phyloP scores from a whole-genome alignment of 2,797 vertebrate genomes.

The Petrocephalus sullivani region DNA sequence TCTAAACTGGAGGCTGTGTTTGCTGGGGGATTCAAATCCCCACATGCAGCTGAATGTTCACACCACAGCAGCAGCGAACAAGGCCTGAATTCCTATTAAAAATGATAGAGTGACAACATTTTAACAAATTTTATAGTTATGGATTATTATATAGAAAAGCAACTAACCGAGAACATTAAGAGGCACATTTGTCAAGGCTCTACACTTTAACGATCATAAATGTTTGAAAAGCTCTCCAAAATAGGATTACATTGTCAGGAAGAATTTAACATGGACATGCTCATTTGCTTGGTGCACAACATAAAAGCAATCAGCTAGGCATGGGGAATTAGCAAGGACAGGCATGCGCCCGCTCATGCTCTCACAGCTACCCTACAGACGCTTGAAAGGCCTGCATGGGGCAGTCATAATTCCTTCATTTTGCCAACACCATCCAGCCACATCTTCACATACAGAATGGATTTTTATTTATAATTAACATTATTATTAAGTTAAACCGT shows the following conservation, averaged over 20 bases:
- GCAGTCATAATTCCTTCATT: not conserved
- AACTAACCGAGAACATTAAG: not conserved
- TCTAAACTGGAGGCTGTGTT: not conserved
- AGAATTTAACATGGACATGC: slow-evolving; percentile 6
- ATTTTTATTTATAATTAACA: not conserved
- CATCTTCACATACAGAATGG: not conserved
- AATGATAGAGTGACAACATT: not conserved
- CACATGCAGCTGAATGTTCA: not conserved
- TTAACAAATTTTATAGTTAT: not conserved
- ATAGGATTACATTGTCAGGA: not conserved
- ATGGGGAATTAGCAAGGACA: not conserved
- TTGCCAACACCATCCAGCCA: not conserved
- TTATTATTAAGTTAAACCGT: not conserved
- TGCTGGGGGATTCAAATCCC: not conserved
- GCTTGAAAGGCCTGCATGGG: not conserved
- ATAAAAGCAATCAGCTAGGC: not conserved
- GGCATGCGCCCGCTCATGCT: not conserved
- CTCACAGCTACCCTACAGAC: not conserved
- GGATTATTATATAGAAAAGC: not conserved
- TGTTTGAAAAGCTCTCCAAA: not conserved
- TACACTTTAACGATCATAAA: not conserved
- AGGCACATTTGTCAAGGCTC: not conserved
- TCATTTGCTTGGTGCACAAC: not conserved
- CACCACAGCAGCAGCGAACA: not conserved
- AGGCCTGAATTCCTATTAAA: not conserved